A percentile compares a stretch with the other conserved stretches of the same genome.
phyloP scores from a whole-genome alignment of 2,113 vertebrate genomes.

The Nothocercus julius region DNA sequence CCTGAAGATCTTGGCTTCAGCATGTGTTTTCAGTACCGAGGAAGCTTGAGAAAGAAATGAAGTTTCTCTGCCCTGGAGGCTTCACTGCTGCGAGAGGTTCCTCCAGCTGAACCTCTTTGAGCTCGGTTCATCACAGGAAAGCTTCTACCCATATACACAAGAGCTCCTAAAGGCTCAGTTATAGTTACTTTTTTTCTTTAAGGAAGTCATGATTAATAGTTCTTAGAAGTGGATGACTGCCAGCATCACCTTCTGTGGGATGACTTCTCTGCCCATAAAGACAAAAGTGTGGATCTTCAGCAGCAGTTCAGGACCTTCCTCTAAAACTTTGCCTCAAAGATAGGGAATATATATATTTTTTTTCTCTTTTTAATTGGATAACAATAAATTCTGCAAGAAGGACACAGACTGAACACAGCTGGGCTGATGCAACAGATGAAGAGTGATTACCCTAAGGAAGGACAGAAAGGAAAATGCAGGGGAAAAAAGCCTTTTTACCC shows the following conservation, averaged over 20 bases:
- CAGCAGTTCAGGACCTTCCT: not conserved
- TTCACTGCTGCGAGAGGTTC: not conserved
- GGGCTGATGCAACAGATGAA: not conserved
- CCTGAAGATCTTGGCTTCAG: not conserved
- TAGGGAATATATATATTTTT: not conserved
- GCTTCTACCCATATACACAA: not conserved
- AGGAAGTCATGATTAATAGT: not conserved
- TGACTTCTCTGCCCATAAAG: not conserved
- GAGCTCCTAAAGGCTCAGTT: not conserved
- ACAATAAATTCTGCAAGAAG: not conserved
- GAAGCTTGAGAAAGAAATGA: not conserved
- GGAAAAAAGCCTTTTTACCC: not conserved
- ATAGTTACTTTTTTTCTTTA: not conserved
- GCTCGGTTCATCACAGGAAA: fast-evolving
- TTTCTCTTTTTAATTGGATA: not conserved
- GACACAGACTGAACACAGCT: not conserved
- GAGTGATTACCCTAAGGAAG: not conserved
- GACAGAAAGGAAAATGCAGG: not conserved
- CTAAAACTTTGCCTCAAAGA: not conserved
- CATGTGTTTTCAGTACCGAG: not conserved
- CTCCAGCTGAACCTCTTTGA: fast-evolving
- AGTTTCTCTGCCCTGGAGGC: not conserved
- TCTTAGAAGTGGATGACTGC: not conserved
- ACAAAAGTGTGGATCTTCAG: not conserved
- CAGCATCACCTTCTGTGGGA: not conserved